Evolutionary conservation across 2,113 vertebrate species (phyloP), one percentile per base, ranked within the genome.

Genomic region (Stegastes partitus): DNA sequence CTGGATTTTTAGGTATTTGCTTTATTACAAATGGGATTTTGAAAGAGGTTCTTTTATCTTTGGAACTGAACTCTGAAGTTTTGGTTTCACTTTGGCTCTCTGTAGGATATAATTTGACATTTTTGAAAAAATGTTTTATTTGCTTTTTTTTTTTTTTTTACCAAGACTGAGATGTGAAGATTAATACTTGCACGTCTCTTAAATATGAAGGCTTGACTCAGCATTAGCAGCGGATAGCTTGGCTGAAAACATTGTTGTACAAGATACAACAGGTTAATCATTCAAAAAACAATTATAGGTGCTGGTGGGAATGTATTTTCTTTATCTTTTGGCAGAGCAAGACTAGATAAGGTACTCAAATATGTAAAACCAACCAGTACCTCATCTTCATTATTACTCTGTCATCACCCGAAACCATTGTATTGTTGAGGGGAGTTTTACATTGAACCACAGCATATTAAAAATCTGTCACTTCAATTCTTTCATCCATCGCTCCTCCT

Each of bases 381-480:
- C 18, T 55, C 5, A 5, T 63, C 16, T 51, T 39, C 15, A 37
- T 18, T 12, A 61, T 22, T 63, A 57, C 25, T 57, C 23, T 31
- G 16, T 45, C 28, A 28, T 57, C 28, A 21, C 39, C 59, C 45
- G 28, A 47, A 68, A 55, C 12, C 34, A 51, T 67, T 56, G 31
- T 47, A 44, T 56, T 62, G 23, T 50, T 47, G 8, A 55, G 18
- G 50, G 59, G 45, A 49, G 5, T 26, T 10, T 79, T 65, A 71
- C 44, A 74, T 0, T 22, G 8, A 67, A 78, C 77, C 58, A 67
- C 68, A 85, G 61, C 18, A 80, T 73, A 75, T 82, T 80, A 64
- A 73, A 72, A 82, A 47, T 63, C 47, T 55, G n/a, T 68, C 39
- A 53, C 25, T 39, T 4, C 16, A 50, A 19, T 70, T 70, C 15